Base-by-base conservation (phyloP, 35 echinoderm and acorn worm species). In the Holothuria glaberrima region DNA sequence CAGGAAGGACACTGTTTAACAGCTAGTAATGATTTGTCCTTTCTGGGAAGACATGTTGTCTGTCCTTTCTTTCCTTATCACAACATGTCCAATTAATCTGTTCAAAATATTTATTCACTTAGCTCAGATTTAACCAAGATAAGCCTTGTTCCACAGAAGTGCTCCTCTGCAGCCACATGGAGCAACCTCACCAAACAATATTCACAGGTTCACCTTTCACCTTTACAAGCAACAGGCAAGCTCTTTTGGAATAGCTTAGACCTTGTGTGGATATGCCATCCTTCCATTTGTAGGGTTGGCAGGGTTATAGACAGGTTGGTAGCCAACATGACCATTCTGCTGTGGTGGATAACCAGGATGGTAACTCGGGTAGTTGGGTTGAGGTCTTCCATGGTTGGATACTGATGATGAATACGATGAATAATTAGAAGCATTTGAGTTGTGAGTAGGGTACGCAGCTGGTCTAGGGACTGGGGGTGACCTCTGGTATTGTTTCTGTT, bases 321-420 rank as follows among this genome's bases (percentile, higher is more conserved):
- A 75, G 7, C 74, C 74, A 19, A 38, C 74, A 69, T 97, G 93
- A 52, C 94, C 94, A 66, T 97, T 97, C 35, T 97, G 94, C 30
- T 92, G 67, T 28, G 88, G 89, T 56, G 88, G 91, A 59, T 93
- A 91, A 1, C 52, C 76, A 0, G 89, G 77, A 18, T 78, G 20
- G 74, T 78, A 78, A 48, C 22, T 78, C 0, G 94, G 92, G 32
- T 91, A 93, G 78, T 92, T 92, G 24, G 90, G 90, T 52, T 95
- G 91, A 52, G 93, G 93, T 66, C 90, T 78, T 30, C 89, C 88
- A 25, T 59, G 34, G 59, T 80, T 81, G 24, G 94, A 91, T 14
- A 80, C 75, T 38, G 90, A 91, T 54, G 88, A 90, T 31, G 94
- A 97, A 59, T 97, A 97, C 10, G 94, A 97, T 19, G 94, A 97